Conservation (phyloP, 53 echinoderm and acorn worm genomes). For the Crossaster papposus region DNA sequence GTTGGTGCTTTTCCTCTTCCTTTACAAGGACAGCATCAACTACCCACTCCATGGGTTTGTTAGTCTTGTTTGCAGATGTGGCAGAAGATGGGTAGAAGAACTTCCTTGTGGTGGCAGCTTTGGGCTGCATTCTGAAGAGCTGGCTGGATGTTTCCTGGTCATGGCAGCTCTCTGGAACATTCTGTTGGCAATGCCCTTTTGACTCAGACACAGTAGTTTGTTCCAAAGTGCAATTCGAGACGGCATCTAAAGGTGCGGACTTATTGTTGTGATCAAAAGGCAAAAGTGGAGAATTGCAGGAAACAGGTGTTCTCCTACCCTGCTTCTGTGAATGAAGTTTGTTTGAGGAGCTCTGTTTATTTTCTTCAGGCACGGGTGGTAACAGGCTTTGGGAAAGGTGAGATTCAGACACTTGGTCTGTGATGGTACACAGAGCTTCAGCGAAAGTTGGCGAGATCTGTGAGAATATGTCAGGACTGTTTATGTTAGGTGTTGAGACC, state of each 20-base stretch:
- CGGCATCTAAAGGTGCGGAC: not conserved
- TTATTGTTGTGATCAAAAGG: not conserved
- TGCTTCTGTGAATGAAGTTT: not conserved
- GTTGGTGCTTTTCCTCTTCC: slow-evolving; percentile 56
- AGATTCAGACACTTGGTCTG: slow-evolving; percentile 67
- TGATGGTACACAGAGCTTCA: slow-evolving; percentile 70
- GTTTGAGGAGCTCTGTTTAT: not conserved
- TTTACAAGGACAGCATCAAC: slow-evolving; percentile 62
- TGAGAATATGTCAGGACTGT: slow-evolving; percentile 70
- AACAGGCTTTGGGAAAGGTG: slow-evolving; percentile 3
- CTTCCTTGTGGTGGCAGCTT: slow-evolving; percentile 37
- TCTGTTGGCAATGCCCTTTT: not conserved
- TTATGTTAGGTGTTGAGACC: slow-evolving; percentile 1
- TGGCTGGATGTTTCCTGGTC: slow-evolving; percentile 23
- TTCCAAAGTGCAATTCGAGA: not conserved
- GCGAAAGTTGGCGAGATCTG: slow-evolving; percentile 84
- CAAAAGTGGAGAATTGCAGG: not conserved
- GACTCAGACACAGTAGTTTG: not conserved
- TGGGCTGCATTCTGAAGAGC: slow-evolving; percentile 56
- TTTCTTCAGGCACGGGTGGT: not conserved
- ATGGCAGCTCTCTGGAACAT: not conserved
- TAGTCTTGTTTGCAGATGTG: not conserved
- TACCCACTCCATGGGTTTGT: slow-evolving; percentile 56
- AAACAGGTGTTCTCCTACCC: not conserved
- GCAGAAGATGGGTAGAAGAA: slow-evolving; percentile 63